phyloP scores from a whole-genome alignment of 2,888 invertebrate genomes.

The Lomographa bimaculata region DNA sequence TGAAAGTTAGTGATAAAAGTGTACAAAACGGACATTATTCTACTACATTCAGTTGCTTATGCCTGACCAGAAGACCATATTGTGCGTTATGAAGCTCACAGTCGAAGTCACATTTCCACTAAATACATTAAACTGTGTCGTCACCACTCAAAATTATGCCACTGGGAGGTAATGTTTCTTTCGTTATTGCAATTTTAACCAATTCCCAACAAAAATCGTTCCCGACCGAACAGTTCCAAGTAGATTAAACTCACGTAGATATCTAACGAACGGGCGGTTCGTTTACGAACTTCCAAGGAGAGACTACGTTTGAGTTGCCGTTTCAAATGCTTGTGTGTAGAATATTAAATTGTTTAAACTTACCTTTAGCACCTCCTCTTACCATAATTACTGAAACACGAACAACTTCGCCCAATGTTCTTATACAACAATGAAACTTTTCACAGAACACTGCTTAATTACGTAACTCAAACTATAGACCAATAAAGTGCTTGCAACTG shows the following conservation, averaged over 20 bases:
- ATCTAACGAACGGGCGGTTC: slow-evolving; percentile 80
- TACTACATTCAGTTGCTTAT: too few species aligned
- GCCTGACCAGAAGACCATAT: too few species aligned
- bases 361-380: slow-evolving; percentile 68
- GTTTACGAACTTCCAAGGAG: slow-evolving; percentile 79
- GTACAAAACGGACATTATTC: too few species aligned
- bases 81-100: too few species aligned
- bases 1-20: too few species aligned
- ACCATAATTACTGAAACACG: slow-evolving; percentile 69
- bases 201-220: slow-evolving; percentile 74
- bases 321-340: slow-evolving; percentile 79
- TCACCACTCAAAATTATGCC: slow-evolving; percentile 68
- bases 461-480: slow-evolving; percentile 49
- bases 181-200: slow-evolving; percentile 80
- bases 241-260: slow-evolving; percentile 83
- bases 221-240: slow-evolving; percentile 61
- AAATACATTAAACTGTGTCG: slow-evolving; percentile 59
- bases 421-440: slow-evolving; percentile 41
- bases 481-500: slow-evolving; percentile 50
- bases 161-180: slow-evolving; percentile 77
- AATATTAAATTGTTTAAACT: slow-evolving; percentile 83
- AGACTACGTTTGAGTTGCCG: slow-evolving; percentile 76
- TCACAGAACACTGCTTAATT: slow-evolving; percentile 37
- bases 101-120: slow-evolving; percentile 60
- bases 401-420: slow-evolving; percentile 50